Evolutionary conservation across 2,113 vertebrate genomes (phyloP), one percentile per base, ranked within the genome.

Genomic region (Platichthys flesus): DNA sequence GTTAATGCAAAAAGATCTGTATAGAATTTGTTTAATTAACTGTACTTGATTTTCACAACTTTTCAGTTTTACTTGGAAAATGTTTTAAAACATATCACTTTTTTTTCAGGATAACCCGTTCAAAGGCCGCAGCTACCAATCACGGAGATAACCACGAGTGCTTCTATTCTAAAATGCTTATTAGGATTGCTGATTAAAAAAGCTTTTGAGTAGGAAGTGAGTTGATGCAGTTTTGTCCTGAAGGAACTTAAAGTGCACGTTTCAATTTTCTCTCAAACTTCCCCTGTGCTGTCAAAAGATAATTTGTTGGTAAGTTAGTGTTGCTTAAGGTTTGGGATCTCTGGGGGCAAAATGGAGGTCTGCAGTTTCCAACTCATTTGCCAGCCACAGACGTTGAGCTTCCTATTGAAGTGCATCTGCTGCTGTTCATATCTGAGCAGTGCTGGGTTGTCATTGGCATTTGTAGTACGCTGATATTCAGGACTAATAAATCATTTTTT

Each of bases 91-190:
- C 1, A 31, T 0, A 6, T 58, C 58, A 64, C 24, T 28, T 65
- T 0, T 31, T 67, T 28, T 63, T n/a, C 85, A 98, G 97, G 96
- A 95, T 24, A 93, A 98, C 69, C 96, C 95, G 0, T 98, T 98
- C 83, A 94, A 94, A 92, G 95, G 61, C 62, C 76, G 76, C 61
- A 83, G 82, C 54, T 71, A 3, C n/a, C 69, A 51, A 62, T 67
- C 74, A 61, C 42, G 71, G 59, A 86, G 79, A 88, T 90, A 86
- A 90, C 42, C 60, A 21, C 3, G 20, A 68, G 4, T 42, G 0
- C 61, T 20, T 78, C 31, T 20, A 0, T 65, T 15, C 9, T 45
- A 13, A 69, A 24, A 74, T 9, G 54, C 10, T 13, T 7, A 4
- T 21, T 21, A 20, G 0, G 2, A 20, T n/a, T 51, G 49, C 15